These are phyloP conservation scores for Chromobotia macracanthus DNA, from an alignment of 2,797 vertebrate species.

Conservation along the genomic window DNA sequence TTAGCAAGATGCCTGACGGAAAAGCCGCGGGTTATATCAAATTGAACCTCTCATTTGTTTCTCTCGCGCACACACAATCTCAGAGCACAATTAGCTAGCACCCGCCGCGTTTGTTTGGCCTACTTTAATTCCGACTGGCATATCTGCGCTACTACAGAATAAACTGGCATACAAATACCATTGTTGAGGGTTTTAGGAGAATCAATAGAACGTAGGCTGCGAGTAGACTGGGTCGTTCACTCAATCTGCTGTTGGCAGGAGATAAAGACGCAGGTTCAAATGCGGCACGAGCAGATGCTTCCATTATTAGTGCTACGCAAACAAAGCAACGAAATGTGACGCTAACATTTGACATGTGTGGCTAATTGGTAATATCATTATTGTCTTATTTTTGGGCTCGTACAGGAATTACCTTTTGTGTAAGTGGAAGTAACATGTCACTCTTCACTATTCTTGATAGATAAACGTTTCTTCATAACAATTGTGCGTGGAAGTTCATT, in stretches of 20 bases:
- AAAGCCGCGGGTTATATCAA: slow-evolving; percentile 93
- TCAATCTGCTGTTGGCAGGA: slow-evolving; percentile 88
- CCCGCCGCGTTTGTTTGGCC: slow-evolving; percentile 79
- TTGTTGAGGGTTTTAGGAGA: slow-evolving; percentile 90
- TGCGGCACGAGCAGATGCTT: slow-evolving; percentile 84
- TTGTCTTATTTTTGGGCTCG: slow-evolving; percentile 54
- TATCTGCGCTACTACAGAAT: slow-evolving; percentile 92
- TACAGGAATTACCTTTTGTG: slow-evolving; percentile 34
- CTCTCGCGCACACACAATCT: slow-evolving; percentile 56
- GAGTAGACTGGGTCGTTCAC: slow-evolving; percentile 87
- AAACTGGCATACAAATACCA: slow-evolving; percentile 91
- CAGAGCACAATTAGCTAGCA: slow-evolving; percentile 87
- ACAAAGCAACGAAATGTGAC: slow-evolving; percentile 82
- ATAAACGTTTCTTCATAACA: slow-evolving; percentile 34
- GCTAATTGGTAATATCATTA: slow-evolving; percentile 63
- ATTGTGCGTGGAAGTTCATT: slow-evolving; percentile 9
- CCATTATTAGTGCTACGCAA: slow-evolving; percentile 87
- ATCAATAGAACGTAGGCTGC: slow-evolving; percentile 86
- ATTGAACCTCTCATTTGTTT: slow-evolving; percentile 75
- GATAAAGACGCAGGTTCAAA: slow-evolving; percentile 91
- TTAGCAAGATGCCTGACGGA: slow-evolving; percentile 88
- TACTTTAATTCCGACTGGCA: slow-evolving; percentile 91
- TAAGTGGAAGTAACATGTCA: slow-evolving; percentile 42
- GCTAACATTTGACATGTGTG: slow-evolving; percentile 52
- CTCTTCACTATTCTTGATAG: slow-evolving; percentile 34